A percentile compares a stretch with the other conserved stretches of the same genome.
Conservation (phyloP, 2,113 vertebrate genomes). For the Melozone crissalis region DNA sequence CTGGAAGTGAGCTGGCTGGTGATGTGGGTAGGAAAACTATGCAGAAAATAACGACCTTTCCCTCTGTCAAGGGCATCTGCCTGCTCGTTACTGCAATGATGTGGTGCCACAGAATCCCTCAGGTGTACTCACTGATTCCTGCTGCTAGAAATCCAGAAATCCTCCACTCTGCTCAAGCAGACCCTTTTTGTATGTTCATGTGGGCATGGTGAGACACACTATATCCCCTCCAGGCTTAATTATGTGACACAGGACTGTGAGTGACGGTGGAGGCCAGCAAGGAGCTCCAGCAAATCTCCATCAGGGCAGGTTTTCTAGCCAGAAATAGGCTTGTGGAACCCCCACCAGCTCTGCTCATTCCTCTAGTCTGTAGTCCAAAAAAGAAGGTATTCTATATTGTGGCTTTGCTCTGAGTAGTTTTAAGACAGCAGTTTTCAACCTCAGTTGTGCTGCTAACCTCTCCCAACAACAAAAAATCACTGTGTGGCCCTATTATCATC, state of each 20-base stretch:
- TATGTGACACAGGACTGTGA: not conserved
- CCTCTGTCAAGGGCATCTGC: not conserved
- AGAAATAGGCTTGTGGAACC: not conserved
- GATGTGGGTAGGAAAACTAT: not conserved
- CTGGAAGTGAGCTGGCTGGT: not conserved
- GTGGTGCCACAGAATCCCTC: not conserved
- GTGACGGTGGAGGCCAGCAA: not conserved
- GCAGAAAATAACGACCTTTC: slow-evolving; percentile 7
- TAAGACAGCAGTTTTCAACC: not conserved
- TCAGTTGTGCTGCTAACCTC: not conserved
- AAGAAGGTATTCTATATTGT: not conserved
- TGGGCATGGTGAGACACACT: not conserved
- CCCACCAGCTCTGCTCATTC: not conserved
- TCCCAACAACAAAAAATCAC: not conserved
- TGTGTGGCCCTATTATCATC: not conserved
- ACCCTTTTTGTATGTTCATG: not conserved
- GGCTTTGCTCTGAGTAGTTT: not conserved
- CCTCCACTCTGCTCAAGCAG: not conserved
- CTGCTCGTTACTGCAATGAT: not conserved
- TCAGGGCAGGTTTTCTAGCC: not conserved
- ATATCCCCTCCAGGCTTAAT: not conserved
- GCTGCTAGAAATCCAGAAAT: not conserved
- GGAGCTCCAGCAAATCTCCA: not conserved
- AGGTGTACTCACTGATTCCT: not conserved
- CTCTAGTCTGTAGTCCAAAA: not conserved